phyloP scores from a whole-genome alignment of 2,888 invertebrate species.

The Bhutanitis thaidina region DNA sequence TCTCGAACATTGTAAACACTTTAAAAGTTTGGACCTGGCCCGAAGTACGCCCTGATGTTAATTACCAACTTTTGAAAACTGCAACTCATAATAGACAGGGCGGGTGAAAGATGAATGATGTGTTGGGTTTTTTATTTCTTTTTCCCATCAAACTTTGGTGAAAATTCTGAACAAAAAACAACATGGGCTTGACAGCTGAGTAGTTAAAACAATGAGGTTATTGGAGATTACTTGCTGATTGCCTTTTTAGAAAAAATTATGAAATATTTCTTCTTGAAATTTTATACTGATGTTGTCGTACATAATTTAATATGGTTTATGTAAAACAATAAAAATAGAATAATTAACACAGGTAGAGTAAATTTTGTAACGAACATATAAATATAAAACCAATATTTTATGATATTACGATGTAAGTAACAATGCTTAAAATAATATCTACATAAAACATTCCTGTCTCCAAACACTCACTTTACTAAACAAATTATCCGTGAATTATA shows the following conservation, averaged over 20 bases:
- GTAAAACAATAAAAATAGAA: no score
- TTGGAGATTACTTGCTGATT: conserved; percentile 30
- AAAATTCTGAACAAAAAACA: conserved; percentile 44
- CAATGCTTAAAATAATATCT: no score
- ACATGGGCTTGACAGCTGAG: conserved; percentile 44
- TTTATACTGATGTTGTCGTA: no score
- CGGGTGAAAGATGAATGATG: conserved; percentile 74
- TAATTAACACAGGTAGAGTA: no score
- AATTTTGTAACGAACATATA: no score
- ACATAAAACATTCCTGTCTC: no score
- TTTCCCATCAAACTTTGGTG: conserved; percentile 40
- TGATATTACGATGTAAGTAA: no score
- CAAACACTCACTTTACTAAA: no score
- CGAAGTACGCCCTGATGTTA: conserved; percentile 64
- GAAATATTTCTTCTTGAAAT: no score
- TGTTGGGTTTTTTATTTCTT: conserved; percentile 51
- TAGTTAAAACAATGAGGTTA: conserved; percentile 34
- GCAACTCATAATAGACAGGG: conserved; percentile 78
- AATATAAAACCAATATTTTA: no score
- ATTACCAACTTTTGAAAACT: conserved; percentile 76
- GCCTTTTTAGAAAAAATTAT: conserved; percentile 24
- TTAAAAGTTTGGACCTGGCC: conserved; percentile 63
- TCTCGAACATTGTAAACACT: conserved; percentile 67
- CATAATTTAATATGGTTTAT: no score
- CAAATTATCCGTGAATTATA: no score